Percentiles rank a stretch among this genome's conserved stretches.
Evolutionary conservation across 2,113 vertebrate species (phyloP).

Genomic region (Passer montanus): DNA sequence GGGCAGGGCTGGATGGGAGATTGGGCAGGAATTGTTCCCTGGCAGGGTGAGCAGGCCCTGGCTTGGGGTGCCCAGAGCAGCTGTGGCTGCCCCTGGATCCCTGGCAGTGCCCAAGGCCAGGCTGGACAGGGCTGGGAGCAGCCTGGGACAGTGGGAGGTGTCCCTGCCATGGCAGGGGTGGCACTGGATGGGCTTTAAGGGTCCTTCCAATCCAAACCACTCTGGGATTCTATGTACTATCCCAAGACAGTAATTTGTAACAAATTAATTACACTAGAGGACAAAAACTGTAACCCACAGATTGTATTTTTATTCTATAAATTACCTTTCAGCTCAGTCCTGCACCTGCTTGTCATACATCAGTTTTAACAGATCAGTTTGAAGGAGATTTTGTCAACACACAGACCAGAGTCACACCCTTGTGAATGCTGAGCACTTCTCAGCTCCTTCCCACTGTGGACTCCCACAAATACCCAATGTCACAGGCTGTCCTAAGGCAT

Average conservation of each 20-base stretch:
- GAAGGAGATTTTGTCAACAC: neutral
- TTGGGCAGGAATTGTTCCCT: fast-evolving
- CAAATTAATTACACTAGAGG: neutral
- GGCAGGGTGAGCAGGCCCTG: fast-evolving
- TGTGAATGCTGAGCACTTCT: neutral
- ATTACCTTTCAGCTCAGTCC: neutral
- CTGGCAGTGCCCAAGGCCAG: neutral
- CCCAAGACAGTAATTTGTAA: neutral
- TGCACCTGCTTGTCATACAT: neutral
- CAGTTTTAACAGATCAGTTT: neutral
- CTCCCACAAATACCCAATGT: neutral
- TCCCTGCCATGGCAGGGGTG: neutral
- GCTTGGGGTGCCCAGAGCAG: neutral
- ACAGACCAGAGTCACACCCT: neutral
- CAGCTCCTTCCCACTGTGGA: neutral
- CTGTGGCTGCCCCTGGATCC: neutral
- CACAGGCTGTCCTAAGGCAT: neutral
- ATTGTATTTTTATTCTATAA: neutral
- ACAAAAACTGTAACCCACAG: neutral
- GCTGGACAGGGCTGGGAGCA: neutral
- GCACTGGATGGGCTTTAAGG: fast-evolving
- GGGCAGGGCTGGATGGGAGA: fast-evolving
- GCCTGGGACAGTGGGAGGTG: fast-evolving
- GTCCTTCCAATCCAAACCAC: neutral
- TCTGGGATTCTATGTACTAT: neutral